Evolutionary conservation across 2,888 invertebrate species (phyloP).

Genomic region (Alloplasta piceator): DNA sequence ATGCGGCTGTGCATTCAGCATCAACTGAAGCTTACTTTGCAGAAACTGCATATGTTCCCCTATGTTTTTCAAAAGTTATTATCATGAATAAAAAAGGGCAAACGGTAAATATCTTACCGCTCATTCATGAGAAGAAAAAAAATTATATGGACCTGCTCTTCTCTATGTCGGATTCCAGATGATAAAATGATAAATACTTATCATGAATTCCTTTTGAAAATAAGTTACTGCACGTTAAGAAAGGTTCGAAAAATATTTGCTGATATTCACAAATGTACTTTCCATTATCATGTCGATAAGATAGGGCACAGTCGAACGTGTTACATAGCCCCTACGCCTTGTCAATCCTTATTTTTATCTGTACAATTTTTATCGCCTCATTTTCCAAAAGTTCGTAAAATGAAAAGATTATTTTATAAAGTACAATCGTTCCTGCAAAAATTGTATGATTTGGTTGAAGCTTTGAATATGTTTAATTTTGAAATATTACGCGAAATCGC

Average conservation of each 20-base stretch:
- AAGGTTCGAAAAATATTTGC: constrained; percentile 24
- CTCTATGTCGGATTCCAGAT: constrained; percentile 33
- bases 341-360: constrained; percentile 61
- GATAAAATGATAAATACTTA: constrained; percentile 15
- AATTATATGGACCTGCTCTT: constrained; percentile 43
- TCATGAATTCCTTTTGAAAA: constrained; percentile 19
- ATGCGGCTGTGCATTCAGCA: constrained; percentile 24
- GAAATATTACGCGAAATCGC: too few relatives aligned
- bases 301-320: constrained; percentile 54
- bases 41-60: constrained; percentile 50
- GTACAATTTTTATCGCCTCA: constrained; percentile 56
- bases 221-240: constrained; percentile 23
- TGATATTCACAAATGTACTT: not conserved
- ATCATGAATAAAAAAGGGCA: not conserved
- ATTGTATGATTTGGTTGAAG: constrained; percentile 21
- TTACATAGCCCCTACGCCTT: constrained; percentile 39
- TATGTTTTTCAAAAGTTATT: constrained; percentile 32
- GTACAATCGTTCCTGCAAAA: constrained; percentile 45
- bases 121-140: constrained; percentile 25
- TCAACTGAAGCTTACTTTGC: not conserved
- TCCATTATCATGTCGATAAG: constrained; percentile 9
- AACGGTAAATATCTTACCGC: constrained; percentile 49
- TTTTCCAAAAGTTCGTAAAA: too few relatives aligned
- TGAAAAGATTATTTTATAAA: too few relatives aligned
- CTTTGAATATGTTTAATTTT: too few relatives aligned